Base-by-base conservation (phyloP, 2,797 vertebrate genomes). In the Epinephelus malabaricus region DNA sequence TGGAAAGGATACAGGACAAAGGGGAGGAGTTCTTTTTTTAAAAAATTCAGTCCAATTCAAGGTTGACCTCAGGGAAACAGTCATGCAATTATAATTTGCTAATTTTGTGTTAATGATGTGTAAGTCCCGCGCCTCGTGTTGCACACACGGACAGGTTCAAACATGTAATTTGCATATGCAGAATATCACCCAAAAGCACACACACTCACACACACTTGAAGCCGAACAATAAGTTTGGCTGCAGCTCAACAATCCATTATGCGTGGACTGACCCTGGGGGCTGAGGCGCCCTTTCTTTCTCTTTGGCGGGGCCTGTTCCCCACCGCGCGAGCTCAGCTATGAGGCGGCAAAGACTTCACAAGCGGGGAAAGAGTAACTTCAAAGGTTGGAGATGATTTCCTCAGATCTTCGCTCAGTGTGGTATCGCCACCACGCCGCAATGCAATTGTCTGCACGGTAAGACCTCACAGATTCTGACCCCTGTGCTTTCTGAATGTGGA, bases 321-420 rank as follows among this genome's bases (percentile, higher is more conserved):
- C 64, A 11, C 69, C 0, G 45, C 50, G 75, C 43, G 21, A 56
- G 78, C 77, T 73, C 18, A 71, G 79, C 76, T 66, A 23, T 47
- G 77, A 68, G 69, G 69, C 40, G 49, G 67, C 55, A 13, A 77
- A 78, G 82, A 73, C 85, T 86, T 89, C 82, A 88, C 79, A 86
- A 83, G 81, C 46, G 30, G 55, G 45, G 74, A 68, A 19, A 71
- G 82, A 79, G 78, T 5, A 21, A 89, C 89, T 90, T 93, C 85
- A 92, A 92, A 86, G 90, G 86, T 64, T 73, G 73, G 54, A 83
- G 86, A 88, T 77, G 84, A 89, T 85, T 88, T 74, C 58, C 73
- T 88, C 76, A 90, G 86, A 92, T 92, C 84, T 87, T 60, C 38
- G 3, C 79, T 71, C 86, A 53, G 81, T 61, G 81, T 76, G 79